phyloP scores from a whole-genome alignment of 2,797 vertebrate genomes.

The Brotula barbata region DNA sequence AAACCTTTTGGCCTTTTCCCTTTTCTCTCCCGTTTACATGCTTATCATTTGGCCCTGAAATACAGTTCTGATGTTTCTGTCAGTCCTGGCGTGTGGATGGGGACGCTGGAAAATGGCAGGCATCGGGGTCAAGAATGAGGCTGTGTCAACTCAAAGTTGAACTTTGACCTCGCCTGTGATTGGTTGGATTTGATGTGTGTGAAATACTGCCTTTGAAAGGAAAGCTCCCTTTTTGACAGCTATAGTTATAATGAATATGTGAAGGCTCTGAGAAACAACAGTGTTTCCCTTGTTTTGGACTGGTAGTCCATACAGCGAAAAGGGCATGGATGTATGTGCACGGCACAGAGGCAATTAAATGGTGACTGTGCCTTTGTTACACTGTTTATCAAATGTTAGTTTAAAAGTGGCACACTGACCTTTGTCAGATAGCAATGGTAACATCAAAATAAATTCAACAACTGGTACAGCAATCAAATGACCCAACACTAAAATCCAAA shows the following conservation, averaged over 20 bases:
- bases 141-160: conserved; percentile 38
- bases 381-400: background rate
- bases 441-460: conserved; percentile 1
- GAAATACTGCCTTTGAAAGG: conserved; percentile 20
- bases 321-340: background rate
- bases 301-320: background rate
- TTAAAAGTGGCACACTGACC: background rate
- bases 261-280: background rate
- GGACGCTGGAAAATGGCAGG: conserved; percentile 41
- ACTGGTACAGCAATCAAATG: background rate
- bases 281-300: background rate
- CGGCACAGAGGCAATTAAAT: background rate
- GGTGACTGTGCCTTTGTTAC: background rate
- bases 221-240: conserved; percentile 17
- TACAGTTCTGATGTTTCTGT: conserved; percentile 50
- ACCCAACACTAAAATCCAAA: background rate
- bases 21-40: conserved; percentile 59
- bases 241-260: conserved; percentile 5
- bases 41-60: conserved; percentile 68
- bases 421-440: background rate
- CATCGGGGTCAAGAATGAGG: conserved; percentile 48
- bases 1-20: conserved; percentile 50
- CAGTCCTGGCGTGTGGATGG: conserved; percentile 37
- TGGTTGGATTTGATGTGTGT: background rate
- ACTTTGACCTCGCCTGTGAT: conserved; percentile 35